Evolutionary conservation across 2,113 vertebrate genomes (phyloP), one percentile per base, ranked within the genome.

Genomic region (Xiphorhynchus elegans): DNA sequence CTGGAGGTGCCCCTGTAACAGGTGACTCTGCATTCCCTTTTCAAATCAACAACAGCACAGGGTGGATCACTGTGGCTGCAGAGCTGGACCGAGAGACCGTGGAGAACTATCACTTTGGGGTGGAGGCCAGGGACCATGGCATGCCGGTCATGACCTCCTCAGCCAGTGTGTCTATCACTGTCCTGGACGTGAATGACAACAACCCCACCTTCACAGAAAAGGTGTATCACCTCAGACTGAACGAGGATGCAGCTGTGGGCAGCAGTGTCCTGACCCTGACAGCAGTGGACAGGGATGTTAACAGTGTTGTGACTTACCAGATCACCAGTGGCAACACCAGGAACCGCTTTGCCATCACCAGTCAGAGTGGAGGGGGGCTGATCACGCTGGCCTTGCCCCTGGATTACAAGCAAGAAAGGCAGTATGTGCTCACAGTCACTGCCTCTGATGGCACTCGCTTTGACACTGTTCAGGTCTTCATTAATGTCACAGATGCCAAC

Each of bases 331-430:
- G 99, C 70, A 99, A 99, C 97, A 99, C 99, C 7, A 98, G 99
- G 56, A 99, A 99, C 96, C 98, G 99, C 49, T 99, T 99, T 66
- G 98, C 99, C 37, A 99, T 99, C 89, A 99, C 99, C 47, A 99
- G 99, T 92, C 99, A 99, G 97, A 99, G 99, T 1, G 99, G 99
- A 7, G 99, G 99, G 0, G 99, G 99, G 2, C 98, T 99, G 50
- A 98, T 99, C 96, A 99, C 99, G 0, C 94, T 99, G 78, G 99
- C 99, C 2, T 98, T 99, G 94, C 99, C 99, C 2, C 94, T 99
- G 95, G 99, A 99, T 98, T 99, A 99, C 96, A 99, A 99, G 74
- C 99, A 99, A 96, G 99, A 99, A 63, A 98, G 99, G 16, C 99
- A 99, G 96, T 99, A 99, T 3, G 99, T 99, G 66, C 98, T 99